Conservation (phyloP, 2,797 vertebrate species). For the Falco concolor region DNA sequence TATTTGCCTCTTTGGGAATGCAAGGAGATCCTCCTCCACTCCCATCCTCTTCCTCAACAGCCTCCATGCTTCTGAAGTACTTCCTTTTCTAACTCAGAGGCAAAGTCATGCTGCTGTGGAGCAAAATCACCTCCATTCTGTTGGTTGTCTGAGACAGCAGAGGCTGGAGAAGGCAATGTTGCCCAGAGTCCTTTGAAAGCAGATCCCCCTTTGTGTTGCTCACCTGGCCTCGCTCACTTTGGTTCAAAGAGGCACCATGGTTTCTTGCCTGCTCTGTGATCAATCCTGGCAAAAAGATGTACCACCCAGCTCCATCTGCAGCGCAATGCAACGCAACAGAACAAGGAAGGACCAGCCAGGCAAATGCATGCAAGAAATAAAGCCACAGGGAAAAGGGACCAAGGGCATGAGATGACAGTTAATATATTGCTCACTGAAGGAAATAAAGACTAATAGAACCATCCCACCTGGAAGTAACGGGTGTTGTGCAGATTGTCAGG, state of each 20-base stretch:
- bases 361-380: not conserved
- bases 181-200: not conserved
- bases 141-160: not conserved
- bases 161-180: not conserved
- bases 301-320: not conserved
- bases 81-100: not conserved
- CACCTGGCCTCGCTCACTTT: not conserved
- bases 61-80: not conserved
- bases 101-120: not conserved
- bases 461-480: not conserved
- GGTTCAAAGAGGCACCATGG: not conserved
- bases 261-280: not conserved
- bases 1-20: not conserved
- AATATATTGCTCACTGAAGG: not conserved
- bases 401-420: not conserved
- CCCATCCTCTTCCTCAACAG: not conserved
- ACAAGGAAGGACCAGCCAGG: not conserved
- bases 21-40: not conserved
- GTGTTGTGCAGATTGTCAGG: not conserved
- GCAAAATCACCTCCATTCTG: not conserved
- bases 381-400: not conserved
- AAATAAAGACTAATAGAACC: not conserved
- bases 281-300: not conserved
- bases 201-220: not conserved
- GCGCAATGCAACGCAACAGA: not conserved